Evolutionary conservation across 1,140 invertebrate species (phyloP).

Genomic region (Paramacrobiotus metropolitanus): DNA sequence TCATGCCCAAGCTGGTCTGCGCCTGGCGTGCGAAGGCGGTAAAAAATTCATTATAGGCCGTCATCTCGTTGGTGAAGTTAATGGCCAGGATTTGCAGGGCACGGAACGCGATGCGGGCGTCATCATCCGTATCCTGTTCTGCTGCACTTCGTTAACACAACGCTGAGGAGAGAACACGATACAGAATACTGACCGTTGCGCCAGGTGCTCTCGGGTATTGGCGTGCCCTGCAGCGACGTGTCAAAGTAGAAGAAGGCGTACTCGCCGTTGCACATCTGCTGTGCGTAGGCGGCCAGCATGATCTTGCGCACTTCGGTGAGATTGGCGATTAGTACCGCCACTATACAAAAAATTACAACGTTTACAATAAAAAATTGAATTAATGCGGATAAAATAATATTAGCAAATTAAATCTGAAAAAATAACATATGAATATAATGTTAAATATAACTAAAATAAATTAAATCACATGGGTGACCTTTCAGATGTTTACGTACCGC

Average conservation of each 20-base stretch:
- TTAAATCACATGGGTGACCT: not conserved
- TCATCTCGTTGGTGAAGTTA: not conserved
- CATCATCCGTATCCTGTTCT: not conserved
- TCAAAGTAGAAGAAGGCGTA: not conserved
- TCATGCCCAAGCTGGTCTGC: not conserved
- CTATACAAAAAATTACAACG: not conserved
- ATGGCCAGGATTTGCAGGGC: not conserved
- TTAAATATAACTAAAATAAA: not conserved
- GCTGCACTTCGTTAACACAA: not conserved
- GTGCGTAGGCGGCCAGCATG: not conserved
- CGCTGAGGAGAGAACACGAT: not conserved
- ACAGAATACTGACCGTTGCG: not conserved
- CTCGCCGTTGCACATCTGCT: not conserved
- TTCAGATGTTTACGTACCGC: too few relatives aligned
- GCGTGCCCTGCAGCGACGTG: not conserved
- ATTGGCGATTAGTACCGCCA: not conserved
- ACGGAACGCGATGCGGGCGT: not conserved
- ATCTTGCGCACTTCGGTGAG: not conserved
- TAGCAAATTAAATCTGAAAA: not conserved
- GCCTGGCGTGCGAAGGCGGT: too few relatives aligned
- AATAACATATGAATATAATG: not conserved
- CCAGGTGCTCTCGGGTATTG: not conserved
- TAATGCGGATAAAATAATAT: not conserved
- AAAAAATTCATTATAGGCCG: not conserved
- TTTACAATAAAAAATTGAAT: not conserved